phyloP scores from a whole-genome alignment of 23 tunicate genomes.

The Trididemnum clinides region DNA sequence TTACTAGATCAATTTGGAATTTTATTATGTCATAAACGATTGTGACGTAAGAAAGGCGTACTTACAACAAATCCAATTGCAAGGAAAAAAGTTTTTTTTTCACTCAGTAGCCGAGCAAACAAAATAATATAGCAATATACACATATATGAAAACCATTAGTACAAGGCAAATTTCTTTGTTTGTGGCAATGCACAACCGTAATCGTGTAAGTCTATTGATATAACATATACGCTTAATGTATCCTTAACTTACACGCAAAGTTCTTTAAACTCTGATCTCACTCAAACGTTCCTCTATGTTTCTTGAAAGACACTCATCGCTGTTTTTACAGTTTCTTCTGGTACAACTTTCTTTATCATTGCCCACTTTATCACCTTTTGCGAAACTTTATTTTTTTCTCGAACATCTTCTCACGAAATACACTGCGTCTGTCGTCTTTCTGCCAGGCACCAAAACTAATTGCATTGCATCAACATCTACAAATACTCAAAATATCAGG shows the following conservation, averaged over 20 bases:
- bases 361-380: background rate
- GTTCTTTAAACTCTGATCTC: background rate
- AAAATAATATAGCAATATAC: too few species aligned
- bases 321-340: background rate
- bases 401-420: background rate
- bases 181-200: too few species aligned
- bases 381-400: background rate
- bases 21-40: too few species aligned
- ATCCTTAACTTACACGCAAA: background rate
- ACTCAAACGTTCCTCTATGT: background rate
- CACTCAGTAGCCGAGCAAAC: too few species aligned
- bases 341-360: background rate
- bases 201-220: background rate
- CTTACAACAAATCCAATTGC: too few species aligned
- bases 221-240: background rate
- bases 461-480: background rate
- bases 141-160: too few species aligned
- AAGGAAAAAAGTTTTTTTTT: too few species aligned
- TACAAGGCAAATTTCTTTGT: too few species aligned
- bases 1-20: too few species aligned
- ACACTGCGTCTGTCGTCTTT: background rate
- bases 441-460: background rate
- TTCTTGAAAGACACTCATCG: background rate
- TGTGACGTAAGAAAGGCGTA: too few species aligned
- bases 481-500: too few species aligned